Conservation (phyloP, 2,113 vertebrate species). For the Galbula dea region DNA sequence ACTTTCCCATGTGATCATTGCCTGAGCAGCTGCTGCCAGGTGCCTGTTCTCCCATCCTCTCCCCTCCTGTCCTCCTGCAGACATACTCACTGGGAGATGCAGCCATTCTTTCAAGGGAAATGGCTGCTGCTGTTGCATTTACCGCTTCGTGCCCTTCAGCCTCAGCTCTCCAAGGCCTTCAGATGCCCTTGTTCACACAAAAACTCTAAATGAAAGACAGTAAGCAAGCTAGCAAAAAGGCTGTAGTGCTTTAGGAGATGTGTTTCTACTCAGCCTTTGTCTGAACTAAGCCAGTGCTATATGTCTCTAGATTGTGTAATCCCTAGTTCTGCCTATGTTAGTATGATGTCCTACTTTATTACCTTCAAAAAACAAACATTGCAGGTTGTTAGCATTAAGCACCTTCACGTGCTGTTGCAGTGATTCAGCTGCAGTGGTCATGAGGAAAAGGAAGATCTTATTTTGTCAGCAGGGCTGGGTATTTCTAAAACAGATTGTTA, state of each 20-base stretch:
- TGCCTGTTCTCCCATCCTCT: background rate
- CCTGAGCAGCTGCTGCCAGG: conserved; percentile 50
- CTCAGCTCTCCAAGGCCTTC: background rate
- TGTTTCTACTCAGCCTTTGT: background rate
- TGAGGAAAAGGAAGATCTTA: background rate
- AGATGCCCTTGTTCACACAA: background rate
- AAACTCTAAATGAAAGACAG: background rate
- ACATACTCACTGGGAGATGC: background rate
- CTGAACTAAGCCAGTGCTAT: background rate
- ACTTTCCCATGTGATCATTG: background rate
- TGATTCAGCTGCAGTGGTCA: background rate
- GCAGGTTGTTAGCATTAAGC: background rate
- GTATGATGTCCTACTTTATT: background rate
- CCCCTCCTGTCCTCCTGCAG: background rate
- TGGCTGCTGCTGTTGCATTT: background rate
- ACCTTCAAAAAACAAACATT: background rate
- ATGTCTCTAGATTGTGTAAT: background rate
- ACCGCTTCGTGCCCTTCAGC: background rate
- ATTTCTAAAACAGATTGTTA: background rate
- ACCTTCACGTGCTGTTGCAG: background rate
- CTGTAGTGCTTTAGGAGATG: background rate
- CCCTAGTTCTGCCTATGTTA: background rate
- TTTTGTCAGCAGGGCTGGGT: background rate
- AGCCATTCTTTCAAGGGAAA: background rate
- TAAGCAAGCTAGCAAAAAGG: background rate